phyloP scores from a whole-genome alignment of 1,140 invertebrate genomes.

The Drosophila lacertosa region DNA sequence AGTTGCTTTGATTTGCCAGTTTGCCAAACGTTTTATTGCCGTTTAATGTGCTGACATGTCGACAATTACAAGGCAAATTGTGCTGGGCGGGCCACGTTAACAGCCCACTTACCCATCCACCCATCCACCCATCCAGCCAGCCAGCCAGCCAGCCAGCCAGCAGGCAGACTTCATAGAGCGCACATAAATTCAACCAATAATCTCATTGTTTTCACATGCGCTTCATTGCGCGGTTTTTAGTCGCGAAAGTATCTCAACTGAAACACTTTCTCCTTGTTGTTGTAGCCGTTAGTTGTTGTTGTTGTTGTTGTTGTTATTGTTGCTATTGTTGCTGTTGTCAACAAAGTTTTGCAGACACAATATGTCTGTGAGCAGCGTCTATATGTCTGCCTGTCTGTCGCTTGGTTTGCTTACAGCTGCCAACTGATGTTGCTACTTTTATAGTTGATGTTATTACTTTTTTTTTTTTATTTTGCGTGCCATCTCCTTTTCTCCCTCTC shows the following conservation, averaged over 20 bases:
- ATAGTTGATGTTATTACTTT: constrained; percentile 81
- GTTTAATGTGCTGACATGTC: constrained; percentile 80
- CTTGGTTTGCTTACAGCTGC: constrained; percentile 67
- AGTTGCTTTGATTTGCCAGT: constrained; percentile 79
- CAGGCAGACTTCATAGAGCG: constrained; percentile 43
- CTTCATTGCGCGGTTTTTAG: constrained; percentile 69
- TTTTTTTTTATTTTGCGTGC: constrained; percentile 54
- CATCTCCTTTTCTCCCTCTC: constrained; percentile 1
- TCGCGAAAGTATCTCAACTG: constrained; percentile 29
- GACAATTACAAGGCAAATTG: constrained; percentile 67
- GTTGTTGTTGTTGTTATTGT: constrained; percentile 29
- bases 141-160: too few species aligned
- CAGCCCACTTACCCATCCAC: too few species aligned
- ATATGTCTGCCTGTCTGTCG: constrained; percentile 26
- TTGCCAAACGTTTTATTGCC: constrained; percentile 69
- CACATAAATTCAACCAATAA: constrained; percentile 77
- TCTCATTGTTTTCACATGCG: constrained; percentile 79
- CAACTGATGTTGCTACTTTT: constrained; percentile 81
- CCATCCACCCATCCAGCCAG: too few species aligned
- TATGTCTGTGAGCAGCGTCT: constrained; percentile 68
- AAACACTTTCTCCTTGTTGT: constrained; percentile 60
- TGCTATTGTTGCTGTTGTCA: constrained; percentile 59
- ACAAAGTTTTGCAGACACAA: constrained; percentile 80
- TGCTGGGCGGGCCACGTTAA: neutral
- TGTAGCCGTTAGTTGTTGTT: constrained; percentile 7